A percentile compares a stretch with the other conserved stretches of the same genome.
These are phyloP conservation scores for Hemistola chrysoprasaria DNA, from an alignment of 2,888 invertebrate genomes.

Conservation along the genomic window DNA sequence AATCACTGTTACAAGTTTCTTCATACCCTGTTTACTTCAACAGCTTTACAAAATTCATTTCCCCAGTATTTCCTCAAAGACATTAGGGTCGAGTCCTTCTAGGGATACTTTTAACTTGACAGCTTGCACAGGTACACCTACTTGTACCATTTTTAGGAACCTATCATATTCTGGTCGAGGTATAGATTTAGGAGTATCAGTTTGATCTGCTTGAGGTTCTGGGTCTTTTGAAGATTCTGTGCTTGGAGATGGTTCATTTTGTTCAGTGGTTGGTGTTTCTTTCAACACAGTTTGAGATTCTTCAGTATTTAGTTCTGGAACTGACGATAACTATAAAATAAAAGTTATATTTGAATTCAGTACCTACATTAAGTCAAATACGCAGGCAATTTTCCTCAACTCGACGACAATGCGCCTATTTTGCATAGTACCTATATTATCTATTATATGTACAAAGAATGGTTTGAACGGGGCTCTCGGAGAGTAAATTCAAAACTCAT, in stretches of 20 bases:
- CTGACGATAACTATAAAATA: constrained; percentile 72
- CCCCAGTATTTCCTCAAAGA: constrained; percentile 80
- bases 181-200: constrained; percentile 47
- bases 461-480: too few species aligned
- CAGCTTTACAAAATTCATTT: constrained; percentile 34
- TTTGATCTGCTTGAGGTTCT: constrained; percentile 6
- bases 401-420: too few species aligned
- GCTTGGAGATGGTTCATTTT: constrained; percentile 4
- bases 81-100: constrained; percentile 90
- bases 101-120: constrained; percentile 91
- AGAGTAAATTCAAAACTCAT: too few species aligned
- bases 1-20: too few species aligned
- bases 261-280: constrained; percentile 16
- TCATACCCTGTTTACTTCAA: constrained; percentile 9
- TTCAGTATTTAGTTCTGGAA: constrained; percentile 65
- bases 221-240: background rate
- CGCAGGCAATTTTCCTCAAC: too few species aligned
- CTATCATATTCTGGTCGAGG: constrained; percentile 87
- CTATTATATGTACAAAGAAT: too few species aligned
- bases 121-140: constrained; percentile 92
- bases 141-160: constrained; percentile 94
- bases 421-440: too few species aligned
- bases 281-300: background rate
- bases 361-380: too few species aligned
- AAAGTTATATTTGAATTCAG: too few species aligned